A percentile compares a stretch with the other conserved stretches of the same genome.
These are phyloP conservation scores for Leucophenga varia DNA, from an alignment of 1,140 invertebrate species.

Conservation along the genomic window DNA sequence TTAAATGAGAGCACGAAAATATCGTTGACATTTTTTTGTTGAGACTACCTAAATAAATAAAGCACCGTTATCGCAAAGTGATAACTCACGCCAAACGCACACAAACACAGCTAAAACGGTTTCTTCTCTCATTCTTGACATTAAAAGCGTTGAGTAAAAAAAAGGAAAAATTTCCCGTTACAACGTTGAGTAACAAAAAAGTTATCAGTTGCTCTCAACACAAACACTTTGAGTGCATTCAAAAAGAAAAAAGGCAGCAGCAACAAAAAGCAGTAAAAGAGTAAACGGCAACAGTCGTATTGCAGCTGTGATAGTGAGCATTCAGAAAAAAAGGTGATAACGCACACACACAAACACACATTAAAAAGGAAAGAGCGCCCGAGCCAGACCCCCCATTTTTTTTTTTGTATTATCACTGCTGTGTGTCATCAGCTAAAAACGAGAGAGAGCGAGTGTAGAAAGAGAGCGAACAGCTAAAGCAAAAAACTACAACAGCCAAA, in stretches of 20 bases:
- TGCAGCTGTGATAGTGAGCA: slow-evolving; percentile 35
- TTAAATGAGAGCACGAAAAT: too few species aligned
- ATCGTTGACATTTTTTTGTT: too few species aligned
- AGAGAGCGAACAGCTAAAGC: slow-evolving; percentile 4
- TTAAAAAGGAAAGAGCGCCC: not conserved
- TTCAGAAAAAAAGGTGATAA: slow-evolving; percentile 27
- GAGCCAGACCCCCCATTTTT: too few species aligned
- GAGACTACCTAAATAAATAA: too few species aligned
- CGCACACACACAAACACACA: slow-evolving; percentile 8
- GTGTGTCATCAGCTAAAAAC: slow-evolving; percentile 11
- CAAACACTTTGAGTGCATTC: slow-evolving; percentile 5
- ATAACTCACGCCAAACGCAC: too few species aligned
- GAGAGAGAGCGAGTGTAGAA: slow-evolving; percentile 13
- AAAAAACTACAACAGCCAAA: slow-evolving; percentile 58
- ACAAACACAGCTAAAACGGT: too few species aligned
- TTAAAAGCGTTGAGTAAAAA: slow-evolving; percentile 8
- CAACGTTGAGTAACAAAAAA: too few species aligned
- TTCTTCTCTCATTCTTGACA: too few species aligned
- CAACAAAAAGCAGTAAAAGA: slow-evolving; percentile 13
- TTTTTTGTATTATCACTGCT: too few species aligned
- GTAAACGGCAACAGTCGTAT: slow-evolving; percentile 32
- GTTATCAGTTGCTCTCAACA: too few species aligned
- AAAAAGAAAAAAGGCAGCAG: slow-evolving; percentile 6
- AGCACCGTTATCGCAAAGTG: too few species aligned
- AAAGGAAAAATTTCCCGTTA: slow-evolving; percentile 19